phyloP scores from a whole-genome alignment of 2,797 vertebrate genomes.

The Molossus molossus region DNA sequence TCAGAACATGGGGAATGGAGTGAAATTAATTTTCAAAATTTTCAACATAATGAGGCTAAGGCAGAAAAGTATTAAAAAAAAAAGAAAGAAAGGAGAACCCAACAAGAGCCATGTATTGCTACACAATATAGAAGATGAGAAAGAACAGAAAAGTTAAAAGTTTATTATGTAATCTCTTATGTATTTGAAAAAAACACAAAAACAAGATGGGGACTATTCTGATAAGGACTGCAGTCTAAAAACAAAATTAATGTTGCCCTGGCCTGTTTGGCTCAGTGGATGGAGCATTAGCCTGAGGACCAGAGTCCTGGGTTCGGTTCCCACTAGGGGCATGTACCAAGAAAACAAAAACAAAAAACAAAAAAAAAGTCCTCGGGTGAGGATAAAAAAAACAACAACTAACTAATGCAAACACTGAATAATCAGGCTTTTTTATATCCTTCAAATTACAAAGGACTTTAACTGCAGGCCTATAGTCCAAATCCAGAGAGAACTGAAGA shows the following conservation, averaged over 20 bases:
- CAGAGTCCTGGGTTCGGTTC: too few species aligned
- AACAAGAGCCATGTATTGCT: neutral
- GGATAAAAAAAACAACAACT: too few species aligned
- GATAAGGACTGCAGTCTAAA: neutral
- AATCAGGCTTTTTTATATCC: neutral
- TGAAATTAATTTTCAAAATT: constrained; percentile 24
- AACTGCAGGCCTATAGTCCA: neutral
- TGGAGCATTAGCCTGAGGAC: too few species aligned
- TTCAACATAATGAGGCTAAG: neutral
- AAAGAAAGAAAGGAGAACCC: neutral
- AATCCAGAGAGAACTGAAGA: neutral
- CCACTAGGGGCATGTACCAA: too few species aligned
- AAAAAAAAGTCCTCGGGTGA: too few species aligned
- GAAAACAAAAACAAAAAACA: too few species aligned
- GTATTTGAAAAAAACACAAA: neutral
- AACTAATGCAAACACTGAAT: neutral
- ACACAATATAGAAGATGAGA: neutral
- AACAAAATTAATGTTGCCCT: neutral
- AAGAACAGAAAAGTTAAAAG: neutral
- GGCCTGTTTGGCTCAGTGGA: too few species aligned
- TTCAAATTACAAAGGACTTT: neutral
- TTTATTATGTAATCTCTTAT: neutral
- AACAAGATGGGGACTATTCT: neutral
- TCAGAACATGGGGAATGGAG: neutral
- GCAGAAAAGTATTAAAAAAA: neutral